A percentile compares a stretch with the other conserved stretches of the same genome.
phyloP scores from a whole-genome alignment of 2,888 invertebrate genomes.

The Acrobasis consociella region DNA sequence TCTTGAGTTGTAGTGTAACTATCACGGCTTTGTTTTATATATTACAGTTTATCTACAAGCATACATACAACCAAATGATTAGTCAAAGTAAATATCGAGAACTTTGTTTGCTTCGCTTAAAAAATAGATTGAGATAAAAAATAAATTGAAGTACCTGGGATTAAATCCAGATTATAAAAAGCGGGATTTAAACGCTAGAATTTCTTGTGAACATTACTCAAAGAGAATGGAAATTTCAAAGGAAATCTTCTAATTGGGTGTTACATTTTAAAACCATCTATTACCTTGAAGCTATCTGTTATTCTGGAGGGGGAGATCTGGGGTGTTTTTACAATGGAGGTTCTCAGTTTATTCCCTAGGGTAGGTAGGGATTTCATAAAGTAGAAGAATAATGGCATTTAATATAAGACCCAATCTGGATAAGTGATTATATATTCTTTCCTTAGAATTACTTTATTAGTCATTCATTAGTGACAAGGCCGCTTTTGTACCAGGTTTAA shows the following conservation, averaged over 20 bases:
- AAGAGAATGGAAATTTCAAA: constrained; percentile 20
- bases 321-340: background rate
- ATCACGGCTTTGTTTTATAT: no score
- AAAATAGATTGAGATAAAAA: background rate
- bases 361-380: background rate
- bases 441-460: background rate
- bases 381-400: background rate
- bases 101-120: no score
- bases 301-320: background rate
- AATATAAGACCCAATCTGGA: background rate
- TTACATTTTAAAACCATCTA: constrained; percentile 22
- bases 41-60: no score
- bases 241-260: constrained; percentile 22
- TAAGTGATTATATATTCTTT: background rate
- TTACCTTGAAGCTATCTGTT: constrained; percentile 21
- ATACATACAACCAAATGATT: no score
- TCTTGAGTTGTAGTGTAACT: no score
- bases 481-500: no score
- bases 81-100: no score
- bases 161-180: background rate
- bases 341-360: constrained; percentile 9
- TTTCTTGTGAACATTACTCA: constrained; percentile 8
- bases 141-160: background rate
- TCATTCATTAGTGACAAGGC: no score
- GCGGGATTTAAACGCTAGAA: background rate